phyloP scores from a whole-genome alignment of 2,888 invertebrate species.

The Nomada fucata region DNA sequence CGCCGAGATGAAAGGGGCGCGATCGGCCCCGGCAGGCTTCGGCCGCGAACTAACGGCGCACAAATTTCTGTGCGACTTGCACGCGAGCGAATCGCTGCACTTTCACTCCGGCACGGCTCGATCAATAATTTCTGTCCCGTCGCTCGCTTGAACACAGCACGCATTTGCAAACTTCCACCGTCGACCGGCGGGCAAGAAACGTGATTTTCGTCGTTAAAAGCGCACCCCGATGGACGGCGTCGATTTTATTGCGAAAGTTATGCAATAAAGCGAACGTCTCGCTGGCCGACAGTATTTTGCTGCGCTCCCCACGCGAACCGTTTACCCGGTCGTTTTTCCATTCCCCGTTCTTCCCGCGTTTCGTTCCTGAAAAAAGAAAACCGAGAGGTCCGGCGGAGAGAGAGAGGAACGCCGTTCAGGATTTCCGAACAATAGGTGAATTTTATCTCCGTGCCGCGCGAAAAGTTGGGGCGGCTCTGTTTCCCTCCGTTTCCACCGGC shows the following conservation, averaged over 20 bases:
- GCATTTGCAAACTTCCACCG: too few species aligned
- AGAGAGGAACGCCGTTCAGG: constrained; percentile 8
- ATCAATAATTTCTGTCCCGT: constrained; percentile 6
- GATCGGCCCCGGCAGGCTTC: too few species aligned
- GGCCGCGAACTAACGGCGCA: too few species aligned
- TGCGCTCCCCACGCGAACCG: constrained; percentile 29
- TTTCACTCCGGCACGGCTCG: neutral
- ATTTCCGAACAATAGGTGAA: constrained; percentile 46
- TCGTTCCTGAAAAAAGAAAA: neutral
- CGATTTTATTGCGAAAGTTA: neutral
- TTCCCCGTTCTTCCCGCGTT: constrained; percentile 5
- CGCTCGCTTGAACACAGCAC: too few species aligned
- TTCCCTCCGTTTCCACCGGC: neutral
- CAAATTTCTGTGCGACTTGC: too few species aligned
- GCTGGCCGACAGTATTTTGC: constrained; percentile 36
- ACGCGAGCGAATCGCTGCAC: neutral
- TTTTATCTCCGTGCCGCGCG: constrained; percentile 38
- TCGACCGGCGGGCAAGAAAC: neutral
- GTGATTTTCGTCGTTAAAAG: neutral
- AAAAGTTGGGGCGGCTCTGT: constrained; percentile 28
- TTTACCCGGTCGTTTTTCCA: constrained; percentile 22
- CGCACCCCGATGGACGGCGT: constrained; percentile 10
- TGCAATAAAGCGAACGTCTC: neutral
- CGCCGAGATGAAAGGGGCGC: neutral
- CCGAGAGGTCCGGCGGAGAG: neutral